Base-by-base conservation (phyloP, 2,888 invertebrate species). In the Ophion obscuratus region DNA sequence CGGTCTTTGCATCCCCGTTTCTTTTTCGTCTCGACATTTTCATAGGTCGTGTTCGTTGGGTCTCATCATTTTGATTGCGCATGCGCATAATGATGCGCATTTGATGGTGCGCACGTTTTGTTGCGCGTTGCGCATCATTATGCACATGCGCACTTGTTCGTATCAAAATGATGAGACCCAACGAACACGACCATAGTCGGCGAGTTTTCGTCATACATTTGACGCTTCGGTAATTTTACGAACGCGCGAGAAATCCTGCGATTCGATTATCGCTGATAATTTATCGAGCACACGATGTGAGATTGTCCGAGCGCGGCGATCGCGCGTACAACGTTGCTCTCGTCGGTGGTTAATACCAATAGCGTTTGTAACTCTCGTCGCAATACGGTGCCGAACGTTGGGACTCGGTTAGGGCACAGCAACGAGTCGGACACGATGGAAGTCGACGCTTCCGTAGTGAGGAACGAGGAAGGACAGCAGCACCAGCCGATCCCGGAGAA, bases 391-490 rank as follows among this genome's bases (percentile, higher is more conserved):
- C 14, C 4, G 53, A 53, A 17, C 17, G 17, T 4, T 17, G 53
- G 4, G 53, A 4, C 53, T 53, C 17, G 17, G 17, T 53, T 53
- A 53, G 14, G 17, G 53, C 14, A 5, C 53, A 14, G 53, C 96
- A 91, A 96, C 95, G 93, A 96, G 96, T 91, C 96, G 95, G 90
- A 96, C 95, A 95, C 96, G 96, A 93, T 96, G 96, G 92, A 96
- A 96, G 94, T 96, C 96, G 89, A 96, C 96, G 94, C 96, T 96
- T 91, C 96, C 96, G 90, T 96, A 94, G 88, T 95, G 96, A 93
- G 96, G 89, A 88, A 91, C 91, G 87, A 92, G 87, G 70, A 90
- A 91, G 89, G 93, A 91, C 89, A 92, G 88, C 88, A 90, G 89
- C 87, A 91, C 88, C 89, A 92, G 88, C 87, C 89, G 90, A 87